Conservation (phyloP, 2,888 invertebrate genomes). For the Chironomus riparius region DNA sequence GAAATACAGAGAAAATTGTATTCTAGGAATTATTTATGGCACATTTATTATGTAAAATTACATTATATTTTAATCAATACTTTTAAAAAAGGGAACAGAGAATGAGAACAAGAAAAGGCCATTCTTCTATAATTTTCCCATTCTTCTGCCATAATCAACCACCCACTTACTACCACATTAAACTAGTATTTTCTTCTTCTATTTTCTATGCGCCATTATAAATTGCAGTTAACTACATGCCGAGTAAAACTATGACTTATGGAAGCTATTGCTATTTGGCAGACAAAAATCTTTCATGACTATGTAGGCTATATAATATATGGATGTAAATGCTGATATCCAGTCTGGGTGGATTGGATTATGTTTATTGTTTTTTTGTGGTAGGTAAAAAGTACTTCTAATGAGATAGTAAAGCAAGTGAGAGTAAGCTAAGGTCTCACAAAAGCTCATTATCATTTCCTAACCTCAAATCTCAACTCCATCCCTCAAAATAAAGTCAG, state of each 20-base stretch:
- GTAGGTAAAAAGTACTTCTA: no score
- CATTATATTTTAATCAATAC: background rate
- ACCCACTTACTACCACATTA: background rate
- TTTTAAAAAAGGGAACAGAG: background rate
- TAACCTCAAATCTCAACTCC: no score
- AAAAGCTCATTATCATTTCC: no score
- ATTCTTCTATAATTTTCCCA: background rate
- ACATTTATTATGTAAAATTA: background rate
- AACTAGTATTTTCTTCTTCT: background rate
- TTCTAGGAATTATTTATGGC: background rate
- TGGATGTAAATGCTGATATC: no score
- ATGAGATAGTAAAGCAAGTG: no score
- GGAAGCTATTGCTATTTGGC: background rate
- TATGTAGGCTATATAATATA: no score
- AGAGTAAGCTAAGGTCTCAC: no score
- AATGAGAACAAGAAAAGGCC: background rate
- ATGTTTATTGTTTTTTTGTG: no score
- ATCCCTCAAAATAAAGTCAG: no score
- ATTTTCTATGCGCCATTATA: background rate
- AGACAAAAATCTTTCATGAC: background rate
- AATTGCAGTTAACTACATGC: background rate
- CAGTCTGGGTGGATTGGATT: no score
- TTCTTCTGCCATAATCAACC: background rate
- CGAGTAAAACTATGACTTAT: background rate
- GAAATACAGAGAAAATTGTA: background rate